Percentiles rank a stretch among this genome's conserved stretches.
Conservation (phyloP, 2,113 vertebrate species). For the Oxyura jamaicensis region DNA sequence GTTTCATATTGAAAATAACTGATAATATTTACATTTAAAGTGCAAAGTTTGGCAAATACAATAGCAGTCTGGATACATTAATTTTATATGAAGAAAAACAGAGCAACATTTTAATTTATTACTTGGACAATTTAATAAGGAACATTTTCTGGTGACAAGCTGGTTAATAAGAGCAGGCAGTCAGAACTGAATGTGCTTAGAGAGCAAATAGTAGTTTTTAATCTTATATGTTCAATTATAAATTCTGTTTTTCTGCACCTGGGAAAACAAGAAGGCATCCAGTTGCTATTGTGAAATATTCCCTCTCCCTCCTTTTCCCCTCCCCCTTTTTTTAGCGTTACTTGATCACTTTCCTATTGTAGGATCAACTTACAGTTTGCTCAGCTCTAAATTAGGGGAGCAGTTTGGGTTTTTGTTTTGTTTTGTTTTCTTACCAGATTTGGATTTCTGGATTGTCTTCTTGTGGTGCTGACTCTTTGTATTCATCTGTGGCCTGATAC, state of each 20-base stretch:
- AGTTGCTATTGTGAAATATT: background rate
- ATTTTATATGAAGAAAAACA: constrained; percentile 32
- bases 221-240: constrained; percentile 27
- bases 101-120: constrained; percentile 40
- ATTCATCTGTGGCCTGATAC: background rate
- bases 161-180: constrained; percentile 56
- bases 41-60: background rate
- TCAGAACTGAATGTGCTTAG: constrained; percentile 21
- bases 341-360: background rate
- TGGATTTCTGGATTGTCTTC: background rate
- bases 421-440: background rate
- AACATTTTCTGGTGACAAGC: constrained; percentile 31
- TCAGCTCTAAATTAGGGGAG: background rate
- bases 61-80: background rate
- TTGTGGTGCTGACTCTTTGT: background rate
- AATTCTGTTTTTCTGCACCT: background rate
- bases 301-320: background rate
- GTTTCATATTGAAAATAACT: background rate
- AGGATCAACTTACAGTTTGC: constrained; percentile 3
- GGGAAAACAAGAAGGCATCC: constrained; percentile 15
- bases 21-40: background rate
- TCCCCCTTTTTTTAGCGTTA: background rate
- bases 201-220: constrained; percentile 19
- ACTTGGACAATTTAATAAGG: constrained; percentile 48
- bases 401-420: background rate